phyloP scores from a whole-genome alignment of 2,113 vertebrate species.

The Odocoileus hemionus region DNA sequence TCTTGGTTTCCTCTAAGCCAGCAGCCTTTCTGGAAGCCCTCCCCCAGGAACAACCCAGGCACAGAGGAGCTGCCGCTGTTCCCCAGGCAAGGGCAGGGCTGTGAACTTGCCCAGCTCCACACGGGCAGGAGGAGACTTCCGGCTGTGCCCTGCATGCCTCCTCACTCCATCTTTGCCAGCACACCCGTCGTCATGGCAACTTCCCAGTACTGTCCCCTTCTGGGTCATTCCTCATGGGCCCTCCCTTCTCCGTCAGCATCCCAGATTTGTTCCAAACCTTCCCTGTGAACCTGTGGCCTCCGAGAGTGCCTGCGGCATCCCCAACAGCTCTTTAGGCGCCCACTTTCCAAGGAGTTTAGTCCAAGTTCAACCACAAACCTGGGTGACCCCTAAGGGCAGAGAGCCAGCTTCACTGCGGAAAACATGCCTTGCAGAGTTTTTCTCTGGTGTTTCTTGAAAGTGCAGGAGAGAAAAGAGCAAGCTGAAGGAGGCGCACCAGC shows the following conservation, averaged over 20 bases:
- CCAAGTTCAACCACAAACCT: neutral
- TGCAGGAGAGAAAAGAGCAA: neutral
- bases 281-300: neutral
- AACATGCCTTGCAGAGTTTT: neutral
- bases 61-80: rapidly evolving
- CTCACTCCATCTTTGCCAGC: neutral
- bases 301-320: neutral
- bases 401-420: neutral
- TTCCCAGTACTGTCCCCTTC: neutral
- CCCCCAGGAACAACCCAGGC: neutral
- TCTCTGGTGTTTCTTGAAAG: conserved; percentile 23
- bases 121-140: neutral
- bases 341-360: neutral
- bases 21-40: neutral
- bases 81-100: neutral
- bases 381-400: neutral
- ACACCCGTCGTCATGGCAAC: neutral
- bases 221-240: neutral
- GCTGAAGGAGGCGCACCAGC: neutral
- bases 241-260: neutral
- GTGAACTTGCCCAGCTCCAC: neutral
- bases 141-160: rapidly evolving
- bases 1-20: neutral
- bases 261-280: neutral
- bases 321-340: neutral